Evolutionary conservation across 2,797 vertebrate genomes (phyloP).

Genomic region (Garrulus glandarius): DNA sequence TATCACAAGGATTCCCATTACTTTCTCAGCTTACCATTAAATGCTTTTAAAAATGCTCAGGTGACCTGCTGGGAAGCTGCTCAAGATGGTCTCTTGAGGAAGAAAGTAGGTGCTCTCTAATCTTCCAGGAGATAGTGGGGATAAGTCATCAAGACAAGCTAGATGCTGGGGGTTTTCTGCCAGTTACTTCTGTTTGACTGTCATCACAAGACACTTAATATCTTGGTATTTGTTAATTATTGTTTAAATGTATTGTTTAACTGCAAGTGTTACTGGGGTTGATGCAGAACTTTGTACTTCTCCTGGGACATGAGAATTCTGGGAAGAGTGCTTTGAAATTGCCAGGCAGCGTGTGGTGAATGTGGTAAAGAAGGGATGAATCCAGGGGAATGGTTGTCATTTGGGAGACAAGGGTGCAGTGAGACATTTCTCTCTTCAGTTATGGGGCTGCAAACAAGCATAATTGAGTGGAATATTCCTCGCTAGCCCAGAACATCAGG

Average conservation of each 20-base stretch:
- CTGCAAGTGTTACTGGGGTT: background rate
- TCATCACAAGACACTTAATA: background rate
- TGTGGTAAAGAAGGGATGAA: background rate
- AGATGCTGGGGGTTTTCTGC: background rate
- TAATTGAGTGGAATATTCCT: background rate
- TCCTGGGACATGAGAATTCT: background rate
- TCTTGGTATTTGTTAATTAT: background rate
- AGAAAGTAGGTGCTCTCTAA: background rate
- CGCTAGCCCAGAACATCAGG: background rate
- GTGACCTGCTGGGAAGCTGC: background rate
- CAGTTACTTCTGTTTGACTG: background rate
- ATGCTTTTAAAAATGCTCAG: background rate
- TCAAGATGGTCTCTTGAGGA: background rate
- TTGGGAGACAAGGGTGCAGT: background rate
- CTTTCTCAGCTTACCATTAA: background rate
- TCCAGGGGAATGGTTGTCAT: background rate
- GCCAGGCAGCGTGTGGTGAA: accelerated
- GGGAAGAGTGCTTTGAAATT: background rate
- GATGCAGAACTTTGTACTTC: background rate
- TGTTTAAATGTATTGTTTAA: background rate
- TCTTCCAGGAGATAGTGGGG: background rate
- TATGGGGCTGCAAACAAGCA: background rate
- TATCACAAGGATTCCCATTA: background rate
- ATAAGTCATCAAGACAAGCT: background rate
- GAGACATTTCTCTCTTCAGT: background rate